Base-by-base conservation (phyloP, 2,113 vertebrate genomes). In the Romanogobio albipinnatus region DNA sequence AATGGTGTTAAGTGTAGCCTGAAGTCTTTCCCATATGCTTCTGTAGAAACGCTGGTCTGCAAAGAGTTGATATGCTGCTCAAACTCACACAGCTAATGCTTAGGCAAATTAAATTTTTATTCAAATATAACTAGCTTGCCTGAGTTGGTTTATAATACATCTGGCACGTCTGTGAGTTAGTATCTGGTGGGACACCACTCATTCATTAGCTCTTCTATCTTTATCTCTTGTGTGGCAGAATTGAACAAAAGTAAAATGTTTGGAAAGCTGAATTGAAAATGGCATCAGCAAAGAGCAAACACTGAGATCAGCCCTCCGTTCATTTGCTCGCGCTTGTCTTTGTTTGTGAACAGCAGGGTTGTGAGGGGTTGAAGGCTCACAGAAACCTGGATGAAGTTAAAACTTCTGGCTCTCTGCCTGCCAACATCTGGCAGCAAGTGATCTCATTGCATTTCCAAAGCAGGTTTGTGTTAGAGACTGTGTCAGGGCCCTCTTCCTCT, bases 251-350 rank as follows among this genome's bases (percentile, higher is more conserved):
- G 90, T 94, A 90, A 86, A 92, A 93, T 94, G 92, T 94, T 94
- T 92, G 88, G 78, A 76, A 91, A 91, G 91, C 90, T 92, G 91
- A 93, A 94, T 95, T 92, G 91, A 95, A 91, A 96, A 95, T 94
- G 94, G 89, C 85, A 77, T 91, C 92, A 5, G 33, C 43, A 11
- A 59, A 22, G 33, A 39, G 33, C 15, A 43, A 43, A 10, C 91
- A 89, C 93, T 94, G 94, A 95, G 93, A 93, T 89, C 91, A 93
- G 93, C 92, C 90, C 90, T 91, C 92, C 13, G n/a, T 76, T 76
- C 1, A 53, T 19, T 29, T 53, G 36, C 29, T 33, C 29, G 1
- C n/a, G 39, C 19, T 39, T 77, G 51, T 76, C 11, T 43, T 36
- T 58, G 36, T 36, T 78, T n/a, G 59, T 26, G 9, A 14, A 81